Evolutionary conservation across 2,888 invertebrate genomes (phyloP).

Genomic region (Tenthredo livida): DNA sequence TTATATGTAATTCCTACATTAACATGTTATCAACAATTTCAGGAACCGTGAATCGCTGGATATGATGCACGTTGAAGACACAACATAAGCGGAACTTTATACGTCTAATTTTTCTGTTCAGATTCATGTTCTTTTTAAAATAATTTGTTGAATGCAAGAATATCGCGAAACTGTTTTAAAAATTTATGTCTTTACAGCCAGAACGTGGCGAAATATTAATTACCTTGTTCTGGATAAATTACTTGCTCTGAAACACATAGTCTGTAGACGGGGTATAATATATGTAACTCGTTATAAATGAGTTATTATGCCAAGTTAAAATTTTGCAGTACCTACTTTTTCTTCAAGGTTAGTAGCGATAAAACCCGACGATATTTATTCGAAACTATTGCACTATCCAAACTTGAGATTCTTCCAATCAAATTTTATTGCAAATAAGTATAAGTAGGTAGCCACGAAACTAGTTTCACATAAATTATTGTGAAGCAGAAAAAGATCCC

Average conservation of each 20-base stretch:
- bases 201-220: conserved; percentile 3
- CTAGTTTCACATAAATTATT: too few relatives aligned
- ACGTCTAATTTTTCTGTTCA: background rate
- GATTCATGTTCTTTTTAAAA: background rate
- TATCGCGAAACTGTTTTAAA: background rate
- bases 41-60: background rate
- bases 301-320: conserved; percentile 3
- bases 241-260: background rate
- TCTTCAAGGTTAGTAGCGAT: background rate
- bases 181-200: background rate
- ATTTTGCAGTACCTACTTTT: background rate
- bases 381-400: background rate
- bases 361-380: background rate
- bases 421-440: too few relatives aligned
- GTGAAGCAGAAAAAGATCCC: too few relatives aligned
- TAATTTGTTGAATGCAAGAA: background rate
- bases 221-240: conserved; percentile 3
- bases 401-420: background rate
- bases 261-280: background rate
- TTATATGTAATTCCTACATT: background rate
- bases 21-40: background rate
- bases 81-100: background rate
- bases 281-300: background rate
- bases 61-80: background rate
- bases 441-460: too few relatives aligned